Conservation (phyloP, 2,797 vertebrate genomes). For the Hoplostethus atlanticus region DNA sequence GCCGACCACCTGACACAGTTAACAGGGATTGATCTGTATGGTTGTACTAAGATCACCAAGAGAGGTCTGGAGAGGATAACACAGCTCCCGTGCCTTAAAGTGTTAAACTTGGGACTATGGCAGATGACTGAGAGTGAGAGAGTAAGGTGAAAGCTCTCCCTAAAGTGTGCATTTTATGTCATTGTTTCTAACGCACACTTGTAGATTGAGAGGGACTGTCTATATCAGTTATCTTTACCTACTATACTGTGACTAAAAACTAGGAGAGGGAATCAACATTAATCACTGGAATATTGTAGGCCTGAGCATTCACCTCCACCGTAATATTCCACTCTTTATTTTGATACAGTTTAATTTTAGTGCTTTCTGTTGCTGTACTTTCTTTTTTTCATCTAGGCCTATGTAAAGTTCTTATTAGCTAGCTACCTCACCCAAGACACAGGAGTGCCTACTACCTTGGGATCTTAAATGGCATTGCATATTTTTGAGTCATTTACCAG, state of each 20-base stretch:
- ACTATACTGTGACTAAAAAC: constrained; percentile 64
- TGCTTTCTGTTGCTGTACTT: constrained; percentile 34
- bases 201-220: constrained; percentile 42
- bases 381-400: constrained; percentile 62
- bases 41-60: constrained; percentile 98
- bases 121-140: constrained; percentile 99
- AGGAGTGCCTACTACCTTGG: constrained; percentile 79
- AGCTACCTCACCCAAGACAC: constrained; percentile 81
- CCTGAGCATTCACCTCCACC: constrained; percentile 37
- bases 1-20: constrained; percentile 97
- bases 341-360: constrained; percentile 33
- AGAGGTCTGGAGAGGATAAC: constrained; percentile 98
- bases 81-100: constrained; percentile 99
- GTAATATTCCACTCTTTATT: constrained; percentile 52
- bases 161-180: constrained; percentile 19
- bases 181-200: constrained; percentile 35
- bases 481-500: constrained; percentile 72
- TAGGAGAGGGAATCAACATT: constrained; percentile 42
- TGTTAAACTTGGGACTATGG: constrained; percentile 99
- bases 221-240: constrained; percentile 53
- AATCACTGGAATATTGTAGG: constrained; percentile 69
- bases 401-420: constrained; percentile 70
- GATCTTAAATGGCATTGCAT: constrained; percentile 69
- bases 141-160: constrained; percentile 88
- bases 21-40: constrained; percentile 96